Evolutionary conservation across 1,140 invertebrate genomes (phyloP), one percentile per base, ranked within the genome.

Genomic region (Micrasema longulum): DNA sequence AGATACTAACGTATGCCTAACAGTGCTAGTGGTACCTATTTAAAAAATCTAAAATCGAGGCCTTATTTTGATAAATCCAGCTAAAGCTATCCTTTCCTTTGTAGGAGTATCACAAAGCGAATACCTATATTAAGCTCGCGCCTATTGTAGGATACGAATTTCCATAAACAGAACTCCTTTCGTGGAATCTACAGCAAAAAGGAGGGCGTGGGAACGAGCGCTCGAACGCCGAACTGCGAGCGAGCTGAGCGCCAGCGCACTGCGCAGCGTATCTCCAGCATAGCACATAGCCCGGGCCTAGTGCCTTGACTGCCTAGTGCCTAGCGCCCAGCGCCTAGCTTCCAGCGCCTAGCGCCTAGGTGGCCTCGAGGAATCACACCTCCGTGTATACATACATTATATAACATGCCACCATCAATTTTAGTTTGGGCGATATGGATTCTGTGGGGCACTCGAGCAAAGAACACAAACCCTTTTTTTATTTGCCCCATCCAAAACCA

Each of bases 121-220:
- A n/a, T n/a, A n/a, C n/a, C n/a, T n/a, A n/a, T n/a, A n/a, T n/a
- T n/a, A n/a, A n/a, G n/a, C 11, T 53, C 22, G 50, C 50, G 35
- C 53, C 53, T 60, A 60, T 60, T 60, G 53, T 60, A 14, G 18
- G 16, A 31, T 12, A 60, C 18, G 53, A 41, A 60, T 31, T 60
- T 14, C 55, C 55, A 41, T 60, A 60, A 60, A 60, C 55, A 60
- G 55, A 60, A 60, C 55, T 60, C 55, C 36, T 60, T 60, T 35
- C 55, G 36, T 35, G 55, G 55, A 43, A 60, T 60, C 55, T 60
- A 60, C 55, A 2, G 38, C 22, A 60, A 60, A 55, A 60, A 60
- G 55, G 41, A 38, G 55, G 55, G 55, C 55, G 55, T 60, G 55
- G 55, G 55, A 60, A 60, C 35, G 16, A 2, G 55, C 55, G 7